Evolutionary conservation across 2,113 vertebrate genomes (phyloP).

Genomic region (Xiphias gladius): DNA sequence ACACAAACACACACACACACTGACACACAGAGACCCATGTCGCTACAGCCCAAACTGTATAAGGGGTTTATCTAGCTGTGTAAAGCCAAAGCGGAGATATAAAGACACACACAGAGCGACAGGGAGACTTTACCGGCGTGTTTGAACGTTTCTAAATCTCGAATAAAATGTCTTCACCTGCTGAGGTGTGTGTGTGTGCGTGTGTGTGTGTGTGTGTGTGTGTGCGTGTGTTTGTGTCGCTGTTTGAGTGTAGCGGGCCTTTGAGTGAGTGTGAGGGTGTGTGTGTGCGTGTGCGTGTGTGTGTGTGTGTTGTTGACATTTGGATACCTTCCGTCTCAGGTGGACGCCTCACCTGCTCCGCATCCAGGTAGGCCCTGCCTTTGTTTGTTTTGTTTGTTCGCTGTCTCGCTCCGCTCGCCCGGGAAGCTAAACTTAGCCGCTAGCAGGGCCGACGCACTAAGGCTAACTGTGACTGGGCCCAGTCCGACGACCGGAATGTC

Average conservation of each 20-base stretch:
- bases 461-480: not conserved
- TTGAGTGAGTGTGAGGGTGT: slow-evolving; percentile 8
- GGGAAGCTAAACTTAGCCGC: not conserved
- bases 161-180: slow-evolving; percentile 71
- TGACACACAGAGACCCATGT: slow-evolving; percentile 71
- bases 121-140: slow-evolving; percentile 75
- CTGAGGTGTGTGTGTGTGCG: slow-evolving; percentile 41
- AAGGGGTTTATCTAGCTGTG: slow-evolving; percentile 86
- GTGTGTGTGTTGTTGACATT: not conserved
- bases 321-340: slow-evolving; percentile 51
- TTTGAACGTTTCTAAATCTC: slow-evolving; percentile 75
- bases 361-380: slow-evolving; percentile 65
- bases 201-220: slow-evolving; percentile 37
- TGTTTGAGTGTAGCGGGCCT: not conserved
- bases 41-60: slow-evolving; percentile 84
- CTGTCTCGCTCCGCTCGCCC: not conserved
- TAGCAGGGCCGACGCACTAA: too few species aligned
- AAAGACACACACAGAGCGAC: slow-evolving; percentile 81
- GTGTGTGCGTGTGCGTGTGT: slow-evolving; percentile 3
- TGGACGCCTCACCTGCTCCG: slow-evolving; percentile 43
- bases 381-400: slow-evolving; percentile 22
- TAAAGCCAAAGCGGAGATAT: slow-evolving; percentile 85
- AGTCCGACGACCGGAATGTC: slow-evolving; percentile 8
- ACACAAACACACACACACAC: slow-evolving; percentile 53
- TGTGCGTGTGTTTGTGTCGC: slow-evolving; percentile 7